These are phyloP conservation scores for Herpailurus yagouaroundi DNA, from an alignment of 2,113 vertebrate species.

Conservation along the genomic window DNA sequence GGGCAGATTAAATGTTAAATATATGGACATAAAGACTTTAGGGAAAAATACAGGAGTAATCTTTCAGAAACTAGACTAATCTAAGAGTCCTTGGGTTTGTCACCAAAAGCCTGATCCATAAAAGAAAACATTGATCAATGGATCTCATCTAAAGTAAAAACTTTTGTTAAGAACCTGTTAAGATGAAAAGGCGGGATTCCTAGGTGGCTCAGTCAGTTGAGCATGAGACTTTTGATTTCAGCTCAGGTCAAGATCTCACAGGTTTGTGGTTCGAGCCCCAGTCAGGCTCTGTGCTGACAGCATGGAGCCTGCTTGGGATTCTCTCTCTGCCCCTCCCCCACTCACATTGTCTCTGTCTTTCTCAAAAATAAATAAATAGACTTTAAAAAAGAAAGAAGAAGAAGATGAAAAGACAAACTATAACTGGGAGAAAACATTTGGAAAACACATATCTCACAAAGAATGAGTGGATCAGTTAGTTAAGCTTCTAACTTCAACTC, in stretches of 20 bases:
- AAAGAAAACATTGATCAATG: not conserved
- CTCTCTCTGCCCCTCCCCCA: too few relatives aligned
- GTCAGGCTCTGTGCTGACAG: too few relatives aligned
- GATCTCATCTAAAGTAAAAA: not conserved
- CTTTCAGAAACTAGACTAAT: not conserved
- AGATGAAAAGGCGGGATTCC: too few relatives aligned
- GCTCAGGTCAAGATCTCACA: too few relatives aligned
- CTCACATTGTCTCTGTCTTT: too few relatives aligned
- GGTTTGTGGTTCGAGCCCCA: too few relatives aligned
- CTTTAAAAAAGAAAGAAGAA: too few relatives aligned
- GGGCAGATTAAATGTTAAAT: not conserved
- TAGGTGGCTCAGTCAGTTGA: too few relatives aligned
- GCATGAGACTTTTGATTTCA: too few relatives aligned
- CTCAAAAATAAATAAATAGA: too few relatives aligned
- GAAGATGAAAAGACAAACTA: not conserved
- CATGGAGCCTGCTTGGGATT: too few relatives aligned
- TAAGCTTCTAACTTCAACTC: not conserved
- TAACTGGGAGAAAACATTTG: not conserved
- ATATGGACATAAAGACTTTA: not conserved
- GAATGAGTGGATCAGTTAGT: too few relatives aligned
- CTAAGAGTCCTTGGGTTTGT: not conserved
- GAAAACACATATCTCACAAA: not conserved
- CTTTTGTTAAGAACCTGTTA: not conserved
- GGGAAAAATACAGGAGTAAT: not conserved
- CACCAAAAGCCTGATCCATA: not conserved